A percentile compares a stretch with the other conserved stretches of the same genome.
Evolutionary conservation across 2,113 vertebrate genomes (phyloP).

Genomic region (Chloropsis cyanopogon): DNA sequence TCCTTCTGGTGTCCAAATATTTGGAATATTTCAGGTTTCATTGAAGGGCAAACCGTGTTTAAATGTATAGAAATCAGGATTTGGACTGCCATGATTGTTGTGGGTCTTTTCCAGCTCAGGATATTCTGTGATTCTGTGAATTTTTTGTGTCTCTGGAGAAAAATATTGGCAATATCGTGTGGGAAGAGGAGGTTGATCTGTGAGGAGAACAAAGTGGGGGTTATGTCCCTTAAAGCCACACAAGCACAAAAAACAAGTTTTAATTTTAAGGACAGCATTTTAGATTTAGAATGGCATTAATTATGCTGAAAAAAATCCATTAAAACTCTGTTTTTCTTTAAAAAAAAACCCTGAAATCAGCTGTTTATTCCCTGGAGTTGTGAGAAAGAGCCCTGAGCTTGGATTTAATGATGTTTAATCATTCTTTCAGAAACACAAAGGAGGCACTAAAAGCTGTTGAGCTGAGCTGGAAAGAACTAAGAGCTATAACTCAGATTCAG

Average conservation of each 20-base stretch:
- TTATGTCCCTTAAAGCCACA: background rate
- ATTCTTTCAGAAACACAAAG: conserved; percentile 55
- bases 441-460: conserved; percentile 49
- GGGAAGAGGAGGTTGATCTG: background rate
- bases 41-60: fast-evolving
- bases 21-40: background rate
- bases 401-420: conserved; percentile 48
- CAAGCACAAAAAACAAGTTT: background rate
- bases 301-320: background rate
- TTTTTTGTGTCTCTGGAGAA: background rate
- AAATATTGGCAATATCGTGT: background rate
- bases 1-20: background rate
- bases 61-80: background rate
- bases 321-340: background rate
- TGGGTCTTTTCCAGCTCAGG: background rate
- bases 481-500: conserved; percentile 32
- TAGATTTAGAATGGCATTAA: background rate
- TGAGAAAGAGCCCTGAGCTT: conserved; percentile 7
- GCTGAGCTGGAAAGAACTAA: conserved; percentile 33
- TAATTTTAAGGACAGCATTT: background rate
- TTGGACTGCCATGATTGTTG: background rate
- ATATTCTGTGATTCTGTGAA: background rate
- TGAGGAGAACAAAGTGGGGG: background rate
- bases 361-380: conserved; percentile 14
- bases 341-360: background rate